Conservation (phyloP, 2,888 invertebrate genomes). For the Teleogryllus oceanicus region DNA sequence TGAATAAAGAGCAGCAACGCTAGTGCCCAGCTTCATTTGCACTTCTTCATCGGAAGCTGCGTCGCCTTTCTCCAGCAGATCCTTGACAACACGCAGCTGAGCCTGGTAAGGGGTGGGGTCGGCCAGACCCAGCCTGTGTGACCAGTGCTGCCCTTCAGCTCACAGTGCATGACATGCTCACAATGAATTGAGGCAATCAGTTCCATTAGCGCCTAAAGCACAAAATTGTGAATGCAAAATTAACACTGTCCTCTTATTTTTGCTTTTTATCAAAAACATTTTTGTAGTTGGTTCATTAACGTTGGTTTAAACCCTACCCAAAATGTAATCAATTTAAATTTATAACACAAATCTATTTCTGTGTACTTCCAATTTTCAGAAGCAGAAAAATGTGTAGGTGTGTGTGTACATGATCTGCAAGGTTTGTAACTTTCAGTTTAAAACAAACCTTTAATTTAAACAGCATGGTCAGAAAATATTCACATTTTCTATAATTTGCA, state of each 20-base stretch:
- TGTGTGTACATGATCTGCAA: too few species aligned
- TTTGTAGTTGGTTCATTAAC: too few species aligned
- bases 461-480: not conserved
- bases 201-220: not conserved
- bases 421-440: not conserved
- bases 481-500: not conserved
- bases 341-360: too few species aligned
- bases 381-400: too few species aligned
- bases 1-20: constrained; percentile 62
- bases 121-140: constrained; percentile 44
- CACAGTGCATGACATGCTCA: too few species aligned
- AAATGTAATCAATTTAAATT: too few species aligned
- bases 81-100: constrained; percentile 54
- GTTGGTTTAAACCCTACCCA: too few species aligned
- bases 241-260: not conserved
- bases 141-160: too few species aligned
- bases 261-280: too few species aligned
- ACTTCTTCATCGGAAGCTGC: constrained; percentile 52
- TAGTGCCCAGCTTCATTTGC: constrained; percentile 56
- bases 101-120: constrained; percentile 53
- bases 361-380: too few species aligned
- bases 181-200: too few species aligned
- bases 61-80: constrained; percentile 49
- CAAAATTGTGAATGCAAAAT: not conserved
- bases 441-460: not conserved